phyloP scores from a whole-genome alignment of 2,888 invertebrate genomes.

The Lithodes maja region DNA sequence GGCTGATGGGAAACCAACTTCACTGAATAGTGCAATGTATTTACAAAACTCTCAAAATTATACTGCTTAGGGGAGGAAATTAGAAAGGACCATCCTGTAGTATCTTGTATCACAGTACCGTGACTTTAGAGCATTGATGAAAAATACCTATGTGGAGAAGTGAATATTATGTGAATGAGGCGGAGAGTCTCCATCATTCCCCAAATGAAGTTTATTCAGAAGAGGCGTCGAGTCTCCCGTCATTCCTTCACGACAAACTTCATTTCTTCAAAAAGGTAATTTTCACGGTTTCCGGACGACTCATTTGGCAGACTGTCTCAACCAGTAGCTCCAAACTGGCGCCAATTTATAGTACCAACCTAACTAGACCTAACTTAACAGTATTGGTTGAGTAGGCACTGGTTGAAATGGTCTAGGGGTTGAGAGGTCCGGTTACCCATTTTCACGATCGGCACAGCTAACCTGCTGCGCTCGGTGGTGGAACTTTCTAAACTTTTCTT shows the following conservation, averaged over 20 bases:
- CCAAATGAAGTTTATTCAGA: background rate
- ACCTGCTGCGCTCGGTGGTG: too few species aligned
- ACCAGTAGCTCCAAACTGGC: too few species aligned
- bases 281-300: background rate
- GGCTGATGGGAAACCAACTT: constrained; percentile 61
- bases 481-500: too few species aligned
- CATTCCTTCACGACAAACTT: background rate
- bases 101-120: constrained; percentile 4
- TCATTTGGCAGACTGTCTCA: too few species aligned
- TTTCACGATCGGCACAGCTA: too few species aligned
- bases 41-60: constrained; percentile 52
- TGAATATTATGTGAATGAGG: background rate
- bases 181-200: background rate
- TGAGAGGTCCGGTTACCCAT: too few species aligned
- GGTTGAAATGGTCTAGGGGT: too few species aligned
- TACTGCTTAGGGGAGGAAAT: constrained; percentile 32
- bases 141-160: background rate
- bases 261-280: background rate
- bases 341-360: too few species aligned
- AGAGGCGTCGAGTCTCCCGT: too few species aligned
- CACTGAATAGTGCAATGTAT: constrained; percentile 34
- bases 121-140: background rate
- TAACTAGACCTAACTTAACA: too few species aligned
- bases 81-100: constrained; percentile 5
- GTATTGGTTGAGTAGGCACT: too few species aligned